phyloP scores from a whole-genome alignment of 2,888 invertebrate species.

The Allygus modestus region DNA sequence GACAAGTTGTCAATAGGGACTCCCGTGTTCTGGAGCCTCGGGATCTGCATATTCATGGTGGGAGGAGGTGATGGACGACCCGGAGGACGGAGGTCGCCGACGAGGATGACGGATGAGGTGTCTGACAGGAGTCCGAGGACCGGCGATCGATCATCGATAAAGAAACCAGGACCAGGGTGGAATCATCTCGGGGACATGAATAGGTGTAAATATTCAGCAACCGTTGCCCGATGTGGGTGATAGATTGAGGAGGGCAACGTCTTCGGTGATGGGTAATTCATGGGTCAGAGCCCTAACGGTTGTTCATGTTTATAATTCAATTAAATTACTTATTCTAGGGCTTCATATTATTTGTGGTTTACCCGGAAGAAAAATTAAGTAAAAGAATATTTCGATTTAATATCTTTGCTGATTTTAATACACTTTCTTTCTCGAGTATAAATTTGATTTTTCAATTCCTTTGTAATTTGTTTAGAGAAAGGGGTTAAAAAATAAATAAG shows the following conservation, averaged over 20 bases:
- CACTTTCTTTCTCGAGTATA: too few species aligned
- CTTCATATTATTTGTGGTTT: too few species aligned
- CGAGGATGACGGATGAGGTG: conserved; percentile 19
- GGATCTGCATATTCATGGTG: not conserved
- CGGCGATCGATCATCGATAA: not conserved
- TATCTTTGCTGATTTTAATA: too few species aligned
- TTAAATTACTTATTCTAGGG: too few species aligned
- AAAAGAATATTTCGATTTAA: too few species aligned
- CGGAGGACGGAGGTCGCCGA: conserved; percentile 19
- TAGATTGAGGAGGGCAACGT: not conserved
- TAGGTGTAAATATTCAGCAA: conserved; percentile 14
- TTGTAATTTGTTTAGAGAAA: too few species aligned
- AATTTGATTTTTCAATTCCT: too few species aligned
- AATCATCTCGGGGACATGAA: not conserved
- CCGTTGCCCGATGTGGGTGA: not conserved
- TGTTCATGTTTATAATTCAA: too few species aligned
- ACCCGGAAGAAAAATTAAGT: too few species aligned
- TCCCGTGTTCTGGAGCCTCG: not conserved
- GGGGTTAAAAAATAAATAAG: too few species aligned
- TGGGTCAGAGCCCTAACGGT: too few species aligned
- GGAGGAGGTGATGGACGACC: conserved; percentile 12
- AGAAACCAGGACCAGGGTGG: too few species aligned
- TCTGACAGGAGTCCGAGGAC: not conserved
- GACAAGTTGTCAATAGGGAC: not conserved
- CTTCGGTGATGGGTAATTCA: not conserved